phyloP scores from a whole-genome alignment of 2,113 vertebrate genomes.

The Camelus bactrianus region DNA sequence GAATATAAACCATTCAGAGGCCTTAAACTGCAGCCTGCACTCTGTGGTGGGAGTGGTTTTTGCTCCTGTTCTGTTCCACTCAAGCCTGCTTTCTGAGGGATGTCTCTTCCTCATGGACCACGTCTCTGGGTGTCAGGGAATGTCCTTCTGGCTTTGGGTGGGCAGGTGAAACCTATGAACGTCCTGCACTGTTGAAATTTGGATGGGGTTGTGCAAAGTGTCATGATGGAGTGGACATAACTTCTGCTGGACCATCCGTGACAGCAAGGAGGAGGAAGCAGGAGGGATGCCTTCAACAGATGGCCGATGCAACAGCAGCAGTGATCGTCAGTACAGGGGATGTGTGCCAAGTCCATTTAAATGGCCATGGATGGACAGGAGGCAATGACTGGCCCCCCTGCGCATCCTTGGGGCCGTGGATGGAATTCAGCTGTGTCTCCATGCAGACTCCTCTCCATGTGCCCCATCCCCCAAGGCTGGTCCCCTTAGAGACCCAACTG shows the following conservation, averaged over 20 bases:
- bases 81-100: background rate
- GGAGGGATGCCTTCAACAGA: background rate
- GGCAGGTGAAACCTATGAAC: background rate
- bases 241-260: background rate
- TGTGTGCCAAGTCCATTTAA: background rate
- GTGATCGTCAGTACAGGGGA: background rate
- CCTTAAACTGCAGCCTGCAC: background rate
- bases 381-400: background rate
- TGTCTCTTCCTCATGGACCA: background rate
- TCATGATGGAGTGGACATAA: background rate
- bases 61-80: fast-evolving
- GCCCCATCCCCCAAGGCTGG: too few relatives aligned
- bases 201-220: background rate
- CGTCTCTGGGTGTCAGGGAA: background rate
- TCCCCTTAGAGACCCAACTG: background rate
- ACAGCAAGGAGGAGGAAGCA: background rate
- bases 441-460: background rate
- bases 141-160: background rate
- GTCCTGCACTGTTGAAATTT: background rate
- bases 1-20: background rate
- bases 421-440: too few relatives aligned
- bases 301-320: background rate
- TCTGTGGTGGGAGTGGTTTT: background rate
- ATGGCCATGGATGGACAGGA: background rate
- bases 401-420: background rate